These are phyloP conservation scores for Geotrypetes seraphini DNA, from an alignment of 2,797 vertebrate species.

Conservation along the genomic window DNA sequence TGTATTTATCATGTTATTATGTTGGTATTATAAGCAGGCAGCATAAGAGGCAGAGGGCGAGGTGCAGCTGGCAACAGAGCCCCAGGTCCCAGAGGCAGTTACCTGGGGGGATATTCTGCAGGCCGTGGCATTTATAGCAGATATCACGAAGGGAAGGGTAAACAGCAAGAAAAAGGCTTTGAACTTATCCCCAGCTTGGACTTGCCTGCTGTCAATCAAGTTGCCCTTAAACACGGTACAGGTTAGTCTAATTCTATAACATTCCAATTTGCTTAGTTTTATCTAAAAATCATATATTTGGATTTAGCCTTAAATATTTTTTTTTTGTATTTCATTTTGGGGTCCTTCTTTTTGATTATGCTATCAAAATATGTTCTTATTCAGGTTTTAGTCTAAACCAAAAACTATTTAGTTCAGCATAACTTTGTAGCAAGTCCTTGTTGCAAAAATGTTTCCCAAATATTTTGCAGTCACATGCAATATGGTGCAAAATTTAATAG, in stretches of 20 bases:
- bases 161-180: constrained; percentile 86
- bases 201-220: constrained; percentile 80
- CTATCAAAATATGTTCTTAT: too few species aligned
- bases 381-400: too few species aligned
- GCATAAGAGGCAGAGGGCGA: constrained; percentile 92
- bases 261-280: constrained; percentile 1
- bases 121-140: constrained; percentile 99
- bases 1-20: constrained; percentile 30
- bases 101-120: constrained; percentile 96
- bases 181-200: constrained; percentile 93
- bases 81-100: constrained; percentile 88
- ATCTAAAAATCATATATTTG: too few species aligned
- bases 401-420: too few species aligned
- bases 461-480: too few species aligned
- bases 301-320: too few species aligned
- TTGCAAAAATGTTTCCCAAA: too few species aligned
- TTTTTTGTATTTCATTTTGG: too few species aligned
- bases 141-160: constrained; percentile 97
- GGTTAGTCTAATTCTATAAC: constrained; percentile 68
- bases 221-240: constrained; percentile 93
- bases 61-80: constrained; percentile 85
- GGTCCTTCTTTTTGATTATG: too few species aligned
- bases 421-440: too few species aligned
- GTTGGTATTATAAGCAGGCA: constrained; percentile 94
- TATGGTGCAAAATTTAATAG: too few species aligned